Base-by-base conservation (phyloP, 2,113 vertebrate species). In the Brachirus orientalis region DNA sequence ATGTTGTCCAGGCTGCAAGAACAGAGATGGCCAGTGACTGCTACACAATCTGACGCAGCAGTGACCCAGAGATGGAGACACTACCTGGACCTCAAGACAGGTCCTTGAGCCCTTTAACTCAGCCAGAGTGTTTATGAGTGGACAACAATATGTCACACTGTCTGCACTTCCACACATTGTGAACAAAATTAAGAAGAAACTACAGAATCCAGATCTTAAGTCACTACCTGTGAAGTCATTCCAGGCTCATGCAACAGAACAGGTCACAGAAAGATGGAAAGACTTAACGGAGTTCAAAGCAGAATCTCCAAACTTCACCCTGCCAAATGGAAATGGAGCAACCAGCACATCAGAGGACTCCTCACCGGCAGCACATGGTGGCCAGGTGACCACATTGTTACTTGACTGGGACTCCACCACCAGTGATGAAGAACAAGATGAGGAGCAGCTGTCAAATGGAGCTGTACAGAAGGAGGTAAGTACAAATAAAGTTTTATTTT, bases 11-110 rank as follows among this genome's bases (percentile, higher is more conserved):
- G 69, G 8, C 60, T 74, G 2, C 79, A 61, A 5, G 60, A 57
- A 52, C 65, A 74, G 33, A 40, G 65, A 46, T 78, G 65, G 70
- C 61, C 56, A 1, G 16, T 77, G 18, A 66, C 69, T 52, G 55
- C 70, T 1, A 7, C 71, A 5, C 43, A 63, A 0, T 78, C 56
- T 12, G 52, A 67, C 37, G 54, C 20, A 19, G 1, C 37, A 44
- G 51, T 78, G 11, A 48, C 18, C 12, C 28, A 16, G 14, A 53
- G 36, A 58, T 51, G 54, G 3, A 62, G 62, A 22, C 55, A 48
- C 41, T 17, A 60, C 38, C 14, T 67, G 1, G 58, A 79, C 16
- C 53, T 79, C 1, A 71, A 83, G 11, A 13, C 58, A 73, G 37
- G 18, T 3, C 28, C 35, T 69, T 63, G 53, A 36, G n/a, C 64